A percentile compares a stretch with the other conserved stretches of the same genome.
phyloP scores from a whole-genome alignment of 2,113 vertebrate species.

The Etheostoma spectabile region DNA sequence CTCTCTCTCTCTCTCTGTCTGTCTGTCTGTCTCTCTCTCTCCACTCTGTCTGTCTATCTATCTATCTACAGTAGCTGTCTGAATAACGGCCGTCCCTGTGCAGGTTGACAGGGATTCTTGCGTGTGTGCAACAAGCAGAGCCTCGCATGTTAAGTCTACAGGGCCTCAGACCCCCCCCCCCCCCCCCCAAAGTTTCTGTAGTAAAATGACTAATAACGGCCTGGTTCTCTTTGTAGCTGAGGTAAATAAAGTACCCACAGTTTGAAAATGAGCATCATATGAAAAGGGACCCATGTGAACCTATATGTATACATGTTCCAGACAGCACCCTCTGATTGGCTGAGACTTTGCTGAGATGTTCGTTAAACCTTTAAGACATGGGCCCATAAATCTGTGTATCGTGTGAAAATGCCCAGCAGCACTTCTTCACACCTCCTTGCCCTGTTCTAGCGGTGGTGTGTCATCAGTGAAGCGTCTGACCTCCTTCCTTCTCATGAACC shows the following conservation, averaged over 20 bases:
- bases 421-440: background rate
- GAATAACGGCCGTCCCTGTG: too few species aligned
- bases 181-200: too few species aligned
- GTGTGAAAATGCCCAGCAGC: constrained; percentile 5
- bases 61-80: too few species aligned
- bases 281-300: background rate
- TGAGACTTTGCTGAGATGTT: background rate
- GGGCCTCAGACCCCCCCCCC: too few species aligned
- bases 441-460: constrained; percentile 19
- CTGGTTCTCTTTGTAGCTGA: too few species aligned
- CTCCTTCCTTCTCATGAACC: constrained; percentile 7
- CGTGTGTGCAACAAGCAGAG: too few species aligned
- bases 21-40: too few species aligned
- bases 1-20: too few species aligned
- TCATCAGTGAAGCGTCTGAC: constrained; percentile 34
- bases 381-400: background rate
- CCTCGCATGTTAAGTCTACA: too few species aligned
- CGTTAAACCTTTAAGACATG: background rate
- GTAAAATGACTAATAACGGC: background rate
- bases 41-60: too few species aligned
- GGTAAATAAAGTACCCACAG: background rate
- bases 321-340: background rate
- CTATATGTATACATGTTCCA: background rate
- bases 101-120: too few species aligned
- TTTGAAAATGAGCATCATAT: background rate